A percentile compares a stretch with the other conserved stretches of the same genome.
Evolutionary conservation across 1,140 invertebrate genomes (phyloP).

Genomic region (Colletes latitarsis): DNA sequence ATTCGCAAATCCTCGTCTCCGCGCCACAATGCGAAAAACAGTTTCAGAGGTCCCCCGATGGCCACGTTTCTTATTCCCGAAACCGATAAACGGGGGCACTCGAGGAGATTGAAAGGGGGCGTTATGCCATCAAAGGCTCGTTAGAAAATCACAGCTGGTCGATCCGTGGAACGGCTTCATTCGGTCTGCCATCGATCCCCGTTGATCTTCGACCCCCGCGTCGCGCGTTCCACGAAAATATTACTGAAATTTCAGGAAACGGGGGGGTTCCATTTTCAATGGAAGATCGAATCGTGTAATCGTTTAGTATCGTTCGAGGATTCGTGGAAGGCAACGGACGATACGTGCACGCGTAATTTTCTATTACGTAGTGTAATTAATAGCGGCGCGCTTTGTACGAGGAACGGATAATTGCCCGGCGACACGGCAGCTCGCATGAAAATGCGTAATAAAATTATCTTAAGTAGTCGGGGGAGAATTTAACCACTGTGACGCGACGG

Average conservation of each 20-base stretch:
- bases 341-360: neutral
- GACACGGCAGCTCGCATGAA: slow-evolving; percentile 41
- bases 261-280: neutral
- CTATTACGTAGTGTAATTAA: slow-evolving; percentile 15
- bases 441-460: slow-evolving; percentile 39
- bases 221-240: slow-evolving; percentile 52
- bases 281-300: neutral
- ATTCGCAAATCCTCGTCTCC: no score
- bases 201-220: slow-evolving; percentile 39
- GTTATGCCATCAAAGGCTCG: slow-evolving; percentile 53
- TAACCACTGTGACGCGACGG: neutral
- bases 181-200: slow-evolving; percentile 44
- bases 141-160: slow-evolving; percentile 55
- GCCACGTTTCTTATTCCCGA: neutral
- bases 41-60: neutral
- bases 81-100: slow-evolving; percentile 46
- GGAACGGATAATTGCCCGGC: neutral
- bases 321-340: neutral
- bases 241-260: slow-evolving; percentile 39
- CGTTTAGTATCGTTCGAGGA: neutral
- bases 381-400: neutral
- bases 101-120: slow-evolving; percentile 57
- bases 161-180: slow-evolving; percentile 55
- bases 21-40: no score
- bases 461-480: slow-evolving; percentile 1